Evolutionary conservation across 1,140 invertebrate genomes (phyloP).

Genomic region (Asobara japonica): DNA sequence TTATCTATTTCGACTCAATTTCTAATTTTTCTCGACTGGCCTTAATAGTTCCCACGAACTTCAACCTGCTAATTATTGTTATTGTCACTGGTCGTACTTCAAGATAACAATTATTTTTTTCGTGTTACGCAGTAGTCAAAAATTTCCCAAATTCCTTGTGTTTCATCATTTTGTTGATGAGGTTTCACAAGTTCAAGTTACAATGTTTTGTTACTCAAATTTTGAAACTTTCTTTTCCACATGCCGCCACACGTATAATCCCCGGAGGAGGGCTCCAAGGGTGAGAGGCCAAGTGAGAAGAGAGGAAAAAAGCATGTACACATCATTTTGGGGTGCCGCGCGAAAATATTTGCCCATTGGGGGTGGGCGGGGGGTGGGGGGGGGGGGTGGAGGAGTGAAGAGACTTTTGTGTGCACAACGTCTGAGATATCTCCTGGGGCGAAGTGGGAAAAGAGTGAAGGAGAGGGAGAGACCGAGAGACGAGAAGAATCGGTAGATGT

Average conservation of each 20-base stretch:
- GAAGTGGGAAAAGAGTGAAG: background rate
- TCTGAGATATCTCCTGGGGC: conserved; percentile 15
- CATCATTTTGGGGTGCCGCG: conserved; percentile 26
- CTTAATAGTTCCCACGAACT: too few species aligned
- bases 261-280: background rate
- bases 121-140: too few species aligned
- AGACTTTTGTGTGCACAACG: conserved; percentile 40
- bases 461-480: conserved; percentile 26
- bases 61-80: too few species aligned
- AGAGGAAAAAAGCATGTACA: conserved; percentile 3
- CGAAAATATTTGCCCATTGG: conserved; percentile 49
- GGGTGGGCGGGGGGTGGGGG: background rate
- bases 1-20: too few species aligned
- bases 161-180: too few species aligned
- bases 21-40: too few species aligned
- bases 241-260: background rate
- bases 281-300: conserved; percentile 1
- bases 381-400: background rate
- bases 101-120: too few species aligned
- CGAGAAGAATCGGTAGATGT: conserved; percentile 34
- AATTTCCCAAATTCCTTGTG: too few species aligned
- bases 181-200: too few species aligned
- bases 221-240: conserved; percentile 9
- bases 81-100: too few species aligned
- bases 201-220: background rate